Evolutionary conservation across 2,113 vertebrate species (phyloP).

Genomic region (Philantomba maxwellii): DNA sequence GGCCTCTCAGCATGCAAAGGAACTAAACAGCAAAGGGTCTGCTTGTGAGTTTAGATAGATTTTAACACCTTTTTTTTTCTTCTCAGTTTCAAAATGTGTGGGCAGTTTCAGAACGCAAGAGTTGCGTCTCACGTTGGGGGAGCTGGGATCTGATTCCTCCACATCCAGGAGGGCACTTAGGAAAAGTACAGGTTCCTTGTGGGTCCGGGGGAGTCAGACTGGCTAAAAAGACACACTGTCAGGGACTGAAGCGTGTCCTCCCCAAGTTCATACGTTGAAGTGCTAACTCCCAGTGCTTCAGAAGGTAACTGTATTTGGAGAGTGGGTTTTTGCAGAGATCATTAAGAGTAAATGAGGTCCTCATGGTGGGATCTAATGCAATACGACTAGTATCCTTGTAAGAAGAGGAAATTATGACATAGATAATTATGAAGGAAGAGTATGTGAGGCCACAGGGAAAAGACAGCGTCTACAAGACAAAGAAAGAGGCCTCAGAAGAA

Average conservation of each 20-base stretch:
- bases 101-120: neutral
- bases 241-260: rapidly evolving
- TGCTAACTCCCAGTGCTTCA: neutral
- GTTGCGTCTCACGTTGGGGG: neutral
- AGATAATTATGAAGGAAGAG: neutral
- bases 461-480: rapidly evolving
- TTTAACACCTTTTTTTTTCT: neutral
- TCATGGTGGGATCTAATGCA: rapidly evolving
- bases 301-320: neutral
- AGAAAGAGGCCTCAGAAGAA: neutral
- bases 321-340: neutral
- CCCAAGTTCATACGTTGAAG: neutral
- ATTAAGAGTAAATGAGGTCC: neutral
- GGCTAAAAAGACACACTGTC: too few relatives aligned
- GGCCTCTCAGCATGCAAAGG: neutral
- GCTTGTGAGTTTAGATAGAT: neutral
- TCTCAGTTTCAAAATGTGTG: slow-evolving; percentile 33
- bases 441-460: rapidly evolving
- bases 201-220: neutral
- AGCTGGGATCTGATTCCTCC: neutral
- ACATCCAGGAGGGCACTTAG: neutral
- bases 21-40: neutral
- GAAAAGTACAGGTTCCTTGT: neutral
- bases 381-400: too few relatives aligned
- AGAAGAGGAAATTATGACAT: too few relatives aligned